Evolutionary conservation across 2,113 vertebrate genomes (phyloP).

Genomic region (Raja brachyura): DNA sequence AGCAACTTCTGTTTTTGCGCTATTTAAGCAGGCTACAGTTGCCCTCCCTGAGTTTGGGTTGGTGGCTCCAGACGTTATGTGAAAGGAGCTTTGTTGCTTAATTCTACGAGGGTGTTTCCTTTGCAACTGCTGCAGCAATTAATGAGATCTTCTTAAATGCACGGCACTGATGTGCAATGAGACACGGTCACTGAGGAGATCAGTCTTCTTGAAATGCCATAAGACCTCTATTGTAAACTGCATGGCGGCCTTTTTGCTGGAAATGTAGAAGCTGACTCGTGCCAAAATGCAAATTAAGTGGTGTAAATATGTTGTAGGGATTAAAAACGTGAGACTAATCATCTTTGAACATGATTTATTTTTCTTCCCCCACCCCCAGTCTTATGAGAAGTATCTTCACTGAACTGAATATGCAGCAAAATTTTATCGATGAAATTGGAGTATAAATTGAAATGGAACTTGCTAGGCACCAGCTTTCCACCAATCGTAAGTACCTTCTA

Average conservation of each 20-base stretch:
- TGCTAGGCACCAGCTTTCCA: not conserved
- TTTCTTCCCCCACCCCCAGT: not conserved
- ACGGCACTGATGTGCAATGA: slow-evolving; percentile 11
- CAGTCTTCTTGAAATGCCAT: slow-evolving; percentile 21
- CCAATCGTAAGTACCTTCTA: not conserved
- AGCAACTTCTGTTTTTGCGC: slow-evolving; percentile 22
- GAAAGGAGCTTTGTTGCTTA: slow-evolving; percentile 23
- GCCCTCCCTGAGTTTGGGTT: not conserved
- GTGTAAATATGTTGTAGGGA: not conserved
- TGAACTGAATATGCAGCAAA: not conserved
- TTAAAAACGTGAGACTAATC: slow-evolving; percentile 12
- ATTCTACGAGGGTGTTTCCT: slow-evolving; percentile 18
- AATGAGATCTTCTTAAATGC: slow-evolving; percentile 32
- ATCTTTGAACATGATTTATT: slow-evolving; percentile 16
- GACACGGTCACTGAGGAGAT: slow-evolving; percentile 8
- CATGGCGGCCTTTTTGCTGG: not conserved
- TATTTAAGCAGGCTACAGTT: not conserved
- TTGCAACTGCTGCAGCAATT: slow-evolving; percentile 23
- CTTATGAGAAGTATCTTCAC: not conserved
- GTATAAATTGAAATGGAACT: slow-evolving; percentile 11
- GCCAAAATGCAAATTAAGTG: slow-evolving; percentile 3
- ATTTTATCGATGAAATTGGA: not conserved
- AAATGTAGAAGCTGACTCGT: not conserved
- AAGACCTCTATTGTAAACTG: slow-evolving; percentile 26
- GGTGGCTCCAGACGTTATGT: slow-evolving; percentile 11